Evolutionary conservation across 1,140 invertebrate genomes (phyloP), one percentile per base, ranked within the genome.

Genomic region (Formica exsecta): DNA sequence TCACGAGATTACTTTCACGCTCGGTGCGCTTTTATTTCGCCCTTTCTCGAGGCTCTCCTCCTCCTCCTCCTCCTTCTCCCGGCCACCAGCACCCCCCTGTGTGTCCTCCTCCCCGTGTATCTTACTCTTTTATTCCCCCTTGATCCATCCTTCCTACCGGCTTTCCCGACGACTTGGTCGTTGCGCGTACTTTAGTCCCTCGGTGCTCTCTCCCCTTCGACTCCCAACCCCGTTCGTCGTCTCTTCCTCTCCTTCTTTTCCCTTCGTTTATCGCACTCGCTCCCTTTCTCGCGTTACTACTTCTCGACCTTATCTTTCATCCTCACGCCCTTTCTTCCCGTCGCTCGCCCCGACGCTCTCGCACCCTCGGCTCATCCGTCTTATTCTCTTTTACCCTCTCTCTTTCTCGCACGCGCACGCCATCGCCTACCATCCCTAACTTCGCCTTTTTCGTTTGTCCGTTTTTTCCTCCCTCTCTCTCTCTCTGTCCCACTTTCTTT

Each of bases 1-100:
- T 83, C 79, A 73, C 79, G 79, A 83, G 79, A 83, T 83, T 83
- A 83, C 79, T 83, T 83, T 83, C 79, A 83, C 79, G 79, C 79
- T 83, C 38, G 79, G 68, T 62, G 79, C 68, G 68, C 68, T 74
- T 83, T 83, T 83, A 83, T 83, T 83, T 83, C 79, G 29, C 38
- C 68, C 79, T 74, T 73, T 61, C 79, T 73, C 79, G n/a, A 54
- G 70, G 25, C 36, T 48, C 44, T 36, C 54, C 11, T 32, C 16
- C 25, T 19, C 16, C 41, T 32, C 16, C 25, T 19, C 16, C 41
- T 25, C 1, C 29, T 48, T 9, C 41, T 38, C 36, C 13, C 13
- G 13, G 2, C 32, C 65, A 6, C 51, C 36, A 29, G n/a, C 48
- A 4, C 25, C 41, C 19, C n/a, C 36, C 13, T 48, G 11, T 1